A percentile compares a stretch with the other conserved stretches of the same genome.
These are phyloP conservation scores for Kuschelorhynchus macadamiae DNA, from an alignment of 2,888 invertebrate genomes.

Conservation along the genomic window DNA sequence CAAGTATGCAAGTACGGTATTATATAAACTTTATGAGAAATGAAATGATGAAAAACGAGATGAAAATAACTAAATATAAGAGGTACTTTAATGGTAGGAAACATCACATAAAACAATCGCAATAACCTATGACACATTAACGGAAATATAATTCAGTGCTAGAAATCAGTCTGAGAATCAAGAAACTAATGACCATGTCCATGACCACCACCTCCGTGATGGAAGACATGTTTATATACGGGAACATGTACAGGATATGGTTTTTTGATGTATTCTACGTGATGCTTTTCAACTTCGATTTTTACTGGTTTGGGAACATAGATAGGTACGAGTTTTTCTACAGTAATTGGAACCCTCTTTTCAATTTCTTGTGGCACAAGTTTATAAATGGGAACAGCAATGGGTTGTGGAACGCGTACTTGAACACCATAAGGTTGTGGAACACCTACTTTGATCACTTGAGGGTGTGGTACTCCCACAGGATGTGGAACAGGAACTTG, in stretches of 20 bases:
- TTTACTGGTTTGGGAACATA: constrained; percentile 83
- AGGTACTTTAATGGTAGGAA: constrained; percentile 4
- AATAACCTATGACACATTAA: constrained; percentile 29
- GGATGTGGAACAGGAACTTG: constrained; percentile 82
- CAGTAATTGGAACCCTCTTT: constrained; percentile 80
- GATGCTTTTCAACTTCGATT: constrained; percentile 82
- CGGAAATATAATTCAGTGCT: constrained; percentile 1
- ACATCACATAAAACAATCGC: constrained; percentile 22
- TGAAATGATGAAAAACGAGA: constrained; percentile 15
- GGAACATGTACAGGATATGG: constrained; percentile 83
- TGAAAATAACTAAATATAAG: constrained; percentile 18
- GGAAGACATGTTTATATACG: constrained; percentile 82
- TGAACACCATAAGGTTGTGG: constrained; percentile 84
- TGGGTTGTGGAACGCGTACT: constrained; percentile 79
- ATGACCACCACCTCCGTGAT: constrained; percentile 63
- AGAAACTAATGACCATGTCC: constrained; percentile 29
- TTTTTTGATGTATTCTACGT: constrained; percentile 75
- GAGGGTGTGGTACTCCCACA: constrained; percentile 80
- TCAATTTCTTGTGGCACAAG: constrained; percentile 80
- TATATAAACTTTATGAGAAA: constrained; percentile 12
- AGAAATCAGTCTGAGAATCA: constrained; percentile 14
- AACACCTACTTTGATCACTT: constrained; percentile 79
- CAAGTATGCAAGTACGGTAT: constrained; percentile 41
- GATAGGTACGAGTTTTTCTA: constrained; percentile 80
- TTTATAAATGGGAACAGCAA: constrained; percentile 81